These are phyloP conservation scores for Aphaenogaster ashmeadi DNA, from an alignment of 1,140 invertebrate species.

Conservation along the genomic window DNA sequence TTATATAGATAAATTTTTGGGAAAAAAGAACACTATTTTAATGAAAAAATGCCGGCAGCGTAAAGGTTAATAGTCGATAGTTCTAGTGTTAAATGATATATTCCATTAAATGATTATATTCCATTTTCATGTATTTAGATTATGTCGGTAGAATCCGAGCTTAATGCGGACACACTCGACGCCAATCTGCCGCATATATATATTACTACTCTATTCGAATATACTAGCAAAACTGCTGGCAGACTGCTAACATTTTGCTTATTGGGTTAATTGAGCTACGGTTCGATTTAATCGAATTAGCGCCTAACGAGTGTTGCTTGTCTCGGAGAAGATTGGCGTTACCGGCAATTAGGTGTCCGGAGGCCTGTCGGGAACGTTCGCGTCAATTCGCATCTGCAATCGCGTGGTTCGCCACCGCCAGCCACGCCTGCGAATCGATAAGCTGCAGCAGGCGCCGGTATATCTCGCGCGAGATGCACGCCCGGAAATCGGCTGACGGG, in stretches of 20 bases:
- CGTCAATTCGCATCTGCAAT: slow-evolving; percentile 44
- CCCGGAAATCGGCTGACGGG: background rate
- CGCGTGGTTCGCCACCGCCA: background rate
- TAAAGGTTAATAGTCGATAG: too few relatives aligned
- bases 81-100: background rate
- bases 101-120: background rate
- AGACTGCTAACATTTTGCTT: background rate
- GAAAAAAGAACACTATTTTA: too few relatives aligned
- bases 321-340: background rate
- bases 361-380: background rate
- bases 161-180: background rate
- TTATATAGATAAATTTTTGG: too few relatives aligned
- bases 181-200: background rate
- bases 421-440: slow-evolving; percentile 60
- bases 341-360: background rate
- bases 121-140: background rate
- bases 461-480: slow-evolving; percentile 37
- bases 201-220: background rate
- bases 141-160: background rate
- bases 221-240: background rate
- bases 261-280: background rate
- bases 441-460: slow-evolving; percentile 15
- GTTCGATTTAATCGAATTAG: slow-evolving; percentile 2
- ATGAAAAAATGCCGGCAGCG: too few relatives aligned
- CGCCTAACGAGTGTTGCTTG: background rate